Evolutionary conservation across 2,888 invertebrate species (phyloP).

Genomic region (Scaeva pyrastri): DNA sequence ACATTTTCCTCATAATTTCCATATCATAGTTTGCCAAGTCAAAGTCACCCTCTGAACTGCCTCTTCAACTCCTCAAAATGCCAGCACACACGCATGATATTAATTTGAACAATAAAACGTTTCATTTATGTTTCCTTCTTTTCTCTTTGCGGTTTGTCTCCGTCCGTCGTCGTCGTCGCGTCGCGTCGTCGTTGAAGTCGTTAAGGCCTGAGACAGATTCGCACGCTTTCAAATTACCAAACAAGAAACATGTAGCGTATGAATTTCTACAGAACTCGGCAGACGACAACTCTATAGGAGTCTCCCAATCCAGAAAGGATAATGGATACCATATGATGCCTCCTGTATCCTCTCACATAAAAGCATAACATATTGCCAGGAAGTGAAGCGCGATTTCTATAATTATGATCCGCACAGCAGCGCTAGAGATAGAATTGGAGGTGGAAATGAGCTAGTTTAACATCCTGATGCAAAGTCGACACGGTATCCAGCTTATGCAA

Average conservation of each 20-base stretch:
- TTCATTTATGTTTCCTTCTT: constrained; percentile 53
- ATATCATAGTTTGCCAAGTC: constrained; percentile 44
- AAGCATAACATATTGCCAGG: constrained; percentile 49
- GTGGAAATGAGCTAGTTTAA: constrained; percentile 40
- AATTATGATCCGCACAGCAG: constrained; percentile 67
- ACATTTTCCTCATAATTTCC: constrained; percentile 36
- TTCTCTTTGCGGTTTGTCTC: constrained; percentile 16
- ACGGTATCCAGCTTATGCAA: constrained; percentile 24
- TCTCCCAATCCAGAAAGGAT: constrained; percentile 18
- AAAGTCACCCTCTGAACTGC: constrained; percentile 35
- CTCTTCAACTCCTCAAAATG: constrained; percentile 32
- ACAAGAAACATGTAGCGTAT: constrained; percentile 74
- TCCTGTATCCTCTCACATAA: neutral
- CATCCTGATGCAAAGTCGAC: constrained; percentile 21
- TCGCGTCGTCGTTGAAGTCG: neutral
- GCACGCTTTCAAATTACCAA: constrained; percentile 74
- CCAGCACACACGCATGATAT: constrained; percentile 51
- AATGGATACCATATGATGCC: constrained; percentile 45
- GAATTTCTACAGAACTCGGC: constrained; percentile 12
- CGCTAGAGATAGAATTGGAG: too few relatives aligned
- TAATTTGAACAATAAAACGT: constrained; percentile 71
- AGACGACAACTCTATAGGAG: constrained; percentile 47
- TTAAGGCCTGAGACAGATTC: constrained; percentile 44
- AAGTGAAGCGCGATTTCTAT: constrained; percentile 57
- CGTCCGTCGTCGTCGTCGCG: neutral